Conservation (phyloP, 2,888 invertebrate genomes). For the Tolmerus cingulatus region DNA sequence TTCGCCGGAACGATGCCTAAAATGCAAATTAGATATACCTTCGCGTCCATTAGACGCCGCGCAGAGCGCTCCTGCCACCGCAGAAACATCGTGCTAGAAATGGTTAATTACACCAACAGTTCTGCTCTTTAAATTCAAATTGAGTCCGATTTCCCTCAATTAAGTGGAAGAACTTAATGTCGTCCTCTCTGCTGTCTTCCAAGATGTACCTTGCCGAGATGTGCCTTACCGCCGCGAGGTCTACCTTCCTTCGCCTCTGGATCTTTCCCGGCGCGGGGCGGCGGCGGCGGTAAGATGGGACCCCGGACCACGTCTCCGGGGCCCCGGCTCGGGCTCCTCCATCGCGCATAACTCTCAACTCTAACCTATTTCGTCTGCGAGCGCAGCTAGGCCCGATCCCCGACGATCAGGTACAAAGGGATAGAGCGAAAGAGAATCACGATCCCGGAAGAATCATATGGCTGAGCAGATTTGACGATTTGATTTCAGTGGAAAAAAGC, state of each 20-base stretch:
- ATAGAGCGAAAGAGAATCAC: conserved; percentile 58
- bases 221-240: conserved; percentile 6
- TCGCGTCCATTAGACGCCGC: conserved; percentile 2
- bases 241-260: background rate
- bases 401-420: conserved; percentile 49
- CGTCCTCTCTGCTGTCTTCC: background rate
- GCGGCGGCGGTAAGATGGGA: too few relatives aligned
- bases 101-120: conserved; percentile 32
- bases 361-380: conserved; percentile 32
- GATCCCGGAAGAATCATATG: conserved; percentile 60
- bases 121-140: conserved; percentile 36
- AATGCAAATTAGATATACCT: conserved; percentile 44
- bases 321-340: background rate
- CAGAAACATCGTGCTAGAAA: conserved; percentile 25
- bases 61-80: background rate
- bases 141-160: conserved; percentile 37
- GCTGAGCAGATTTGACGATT: conserved; percentile 44
- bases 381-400: conserved; percentile 38
- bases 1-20: conserved; percentile 46
- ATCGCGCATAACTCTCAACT: conserved; percentile 28
- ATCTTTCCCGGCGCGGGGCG: background rate
- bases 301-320: background rate
- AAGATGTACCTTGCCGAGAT: background rate
- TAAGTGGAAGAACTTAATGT: conserved; percentile 32
- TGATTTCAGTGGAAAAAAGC: conserved; percentile 40